These are phyloP conservation scores for Rana temporaria DNA, from an alignment of 2,113 vertebrate species.

Conservation along the genomic window DNA sequence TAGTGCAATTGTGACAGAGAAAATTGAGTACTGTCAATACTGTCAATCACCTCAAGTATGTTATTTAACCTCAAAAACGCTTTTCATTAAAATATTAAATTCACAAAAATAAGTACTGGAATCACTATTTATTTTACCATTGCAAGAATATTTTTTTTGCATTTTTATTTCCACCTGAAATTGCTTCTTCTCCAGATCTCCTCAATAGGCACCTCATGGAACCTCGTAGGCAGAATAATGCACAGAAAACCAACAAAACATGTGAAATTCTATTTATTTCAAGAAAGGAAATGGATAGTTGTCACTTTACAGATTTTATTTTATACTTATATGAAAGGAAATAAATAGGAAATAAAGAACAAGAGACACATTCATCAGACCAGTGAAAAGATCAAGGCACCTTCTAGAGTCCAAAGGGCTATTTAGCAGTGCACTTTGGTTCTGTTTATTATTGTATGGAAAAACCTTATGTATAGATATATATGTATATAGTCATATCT, in stretches of 20 bases:
- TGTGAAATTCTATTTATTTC: slow-evolving; percentile 74
- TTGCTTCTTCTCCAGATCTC: no score
- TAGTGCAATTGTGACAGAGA: no score
- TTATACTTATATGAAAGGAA: slow-evolving; percentile 66
- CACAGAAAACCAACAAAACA: slow-evolving; percentile 53
- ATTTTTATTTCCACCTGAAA: no score
- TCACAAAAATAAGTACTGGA: no score
- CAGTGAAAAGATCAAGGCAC: slow-evolving; percentile 72
- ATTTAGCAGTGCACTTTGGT: slow-evolving; percentile 57
- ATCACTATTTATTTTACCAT: no score
- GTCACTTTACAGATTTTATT: slow-evolving; percentile 61
- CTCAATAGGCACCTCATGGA: no score
- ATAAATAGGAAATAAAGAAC: slow-evolving; percentile 61
- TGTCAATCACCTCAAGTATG: no score
- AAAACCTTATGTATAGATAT: slow-evolving; percentile 46
- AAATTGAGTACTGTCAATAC: no score
- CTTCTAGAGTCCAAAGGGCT: slow-evolving; percentile 67
- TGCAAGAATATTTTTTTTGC: no score
- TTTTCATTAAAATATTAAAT: no score
- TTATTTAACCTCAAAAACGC: no score
- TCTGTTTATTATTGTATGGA: slow-evolving; percentile 45
- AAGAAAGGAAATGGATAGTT: slow-evolving; percentile 67
- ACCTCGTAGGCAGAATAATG: neutral
- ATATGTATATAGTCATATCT: slow-evolving; percentile 22
- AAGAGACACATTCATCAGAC: slow-evolving; percentile 69